phyloP scores from a whole-genome alignment of 2,113 vertebrate genomes.

The Hiodon alosoides region DNA sequence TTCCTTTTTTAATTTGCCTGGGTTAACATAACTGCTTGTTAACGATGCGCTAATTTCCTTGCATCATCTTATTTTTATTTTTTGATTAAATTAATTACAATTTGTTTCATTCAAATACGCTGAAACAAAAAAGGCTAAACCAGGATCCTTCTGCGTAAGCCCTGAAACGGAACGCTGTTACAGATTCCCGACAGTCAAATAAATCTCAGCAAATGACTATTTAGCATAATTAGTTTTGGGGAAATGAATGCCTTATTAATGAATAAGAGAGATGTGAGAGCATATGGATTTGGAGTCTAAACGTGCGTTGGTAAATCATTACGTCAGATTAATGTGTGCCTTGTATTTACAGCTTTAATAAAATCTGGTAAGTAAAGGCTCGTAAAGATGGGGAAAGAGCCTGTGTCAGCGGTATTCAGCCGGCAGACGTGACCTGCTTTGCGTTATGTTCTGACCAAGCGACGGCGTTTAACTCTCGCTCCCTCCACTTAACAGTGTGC shows the following conservation, averaged over 20 bases:
- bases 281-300: slow-evolving; percentile 22
- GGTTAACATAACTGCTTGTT: background rate
- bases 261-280: slow-evolving; percentile 22
- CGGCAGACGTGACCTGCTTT: slow-evolving; percentile 47
- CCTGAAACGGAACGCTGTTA: slow-evolving; percentile 39
- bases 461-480: slow-evolving; percentile 32
- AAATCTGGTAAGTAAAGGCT: slow-evolving; percentile 50
- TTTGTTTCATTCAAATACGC: slow-evolving; percentile 1
- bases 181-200: slow-evolving; percentile 36
- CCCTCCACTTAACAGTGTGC: slow-evolving; percentile 21
- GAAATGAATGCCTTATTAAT: slow-evolving; percentile 54
- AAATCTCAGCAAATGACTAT: slow-evolving; percentile 42
- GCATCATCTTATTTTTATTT: slow-evolving; percentile 27
- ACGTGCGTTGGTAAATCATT: slow-evolving; percentile 46
- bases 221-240: slow-evolving; percentile 50
- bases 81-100: slow-evolving; percentile 45
- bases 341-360: slow-evolving; percentile 63
- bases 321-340: slow-evolving; percentile 51
- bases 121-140: slow-evolving; percentile 43
- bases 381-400: slow-evolving; percentile 38
- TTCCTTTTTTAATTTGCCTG: background rate
- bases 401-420: slow-evolving; percentile 60
- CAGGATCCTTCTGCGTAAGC: slow-evolving; percentile 36
- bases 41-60: background rate
- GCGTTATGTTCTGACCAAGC: slow-evolving; percentile 41